phyloP scores from a whole-genome alignment of 1,140 invertebrate species.

The Lepidotrigona ventralis region DNA sequence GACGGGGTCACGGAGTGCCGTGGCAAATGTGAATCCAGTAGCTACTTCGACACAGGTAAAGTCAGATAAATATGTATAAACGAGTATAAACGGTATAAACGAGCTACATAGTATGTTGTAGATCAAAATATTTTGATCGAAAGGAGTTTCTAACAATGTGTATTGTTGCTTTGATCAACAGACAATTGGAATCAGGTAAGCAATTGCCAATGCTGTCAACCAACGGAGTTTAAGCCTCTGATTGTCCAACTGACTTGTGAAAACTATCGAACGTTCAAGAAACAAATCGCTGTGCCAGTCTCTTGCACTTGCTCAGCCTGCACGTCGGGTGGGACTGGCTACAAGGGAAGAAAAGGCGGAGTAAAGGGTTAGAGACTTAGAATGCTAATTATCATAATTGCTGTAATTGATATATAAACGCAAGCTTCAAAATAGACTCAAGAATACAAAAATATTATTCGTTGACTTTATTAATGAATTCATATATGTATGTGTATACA shows the following conservation, averaged over 20 bases:
- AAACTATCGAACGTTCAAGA: constrained; percentile 78
- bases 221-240: constrained; percentile 75
- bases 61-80: neutral
- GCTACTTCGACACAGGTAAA: constrained; percentile 83
- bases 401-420: neutral
- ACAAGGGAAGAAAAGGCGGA: constrained; percentile 25
- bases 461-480: constrained; percentile 34
- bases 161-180: constrained; percentile 69
- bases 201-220: constrained; percentile 83
- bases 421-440: neutral
- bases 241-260: constrained; percentile 80
- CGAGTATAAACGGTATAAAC: no score
- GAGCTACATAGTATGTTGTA: no score
- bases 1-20: constrained; percentile 83
- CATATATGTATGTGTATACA: neutral
- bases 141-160: neutral
- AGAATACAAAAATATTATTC: constrained; percentile 40
- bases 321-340: neutral
- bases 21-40: constrained; percentile 84
- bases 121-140: no score
- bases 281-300: constrained; percentile 79
- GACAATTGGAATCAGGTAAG: constrained; percentile 80
- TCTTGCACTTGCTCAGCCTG: constrained; percentile 79
- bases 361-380: neutral
- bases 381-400: neutral